Evolutionary conservation across 2,113 vertebrate genomes (phyloP), one percentile per base, ranked within the genome.

Genomic region (Gymnocephalus cernua): DNA sequence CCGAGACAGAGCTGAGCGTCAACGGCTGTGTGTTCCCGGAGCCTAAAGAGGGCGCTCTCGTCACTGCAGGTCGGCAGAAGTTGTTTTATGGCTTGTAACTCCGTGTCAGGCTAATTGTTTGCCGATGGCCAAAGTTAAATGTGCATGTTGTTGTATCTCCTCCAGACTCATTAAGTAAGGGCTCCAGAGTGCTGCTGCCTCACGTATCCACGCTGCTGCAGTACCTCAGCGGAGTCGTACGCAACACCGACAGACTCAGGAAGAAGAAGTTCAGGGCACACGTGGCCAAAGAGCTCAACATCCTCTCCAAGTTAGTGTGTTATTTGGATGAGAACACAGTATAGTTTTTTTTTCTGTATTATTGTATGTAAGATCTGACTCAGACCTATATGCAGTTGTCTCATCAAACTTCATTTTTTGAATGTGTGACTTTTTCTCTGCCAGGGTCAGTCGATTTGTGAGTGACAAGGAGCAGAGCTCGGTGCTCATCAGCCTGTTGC

Each of bases 251-350:
- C 62, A 94, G 97, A 77, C 93, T 98, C 65, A 97, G 95, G 87
- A 98, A 96, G 95, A 99, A 97, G 83, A 97, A 96, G 80, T 97
- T 96, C 45, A 95, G 95, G 63, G 87, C 76, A 4, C 97, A 98
- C 93, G 96, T 99, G 87, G 95, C 96, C 89, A 99, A 97, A 86
- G 97, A 99, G 79, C 97, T 99, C 80, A 97, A 96, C 91, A 97
- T 99, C 87, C 97, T 99, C 73, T 99, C 98, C 73, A 99, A 97
- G 98, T 98, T 93, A 95, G 97, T 94, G 53, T 48, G 23, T 59
- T 8, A 0, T 65, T 67, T 63, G 16, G 13, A 66, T 16, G 9
- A 13, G 1, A 18, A 18, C 45, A 35, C 10, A 45, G 7, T 47
- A 4, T 21, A 18, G 63, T 12, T n/a, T 48, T 12, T 12, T n/a